These are phyloP conservation scores for Thymelicus sylvestris DNA, from an alignment of 2,888 invertebrate genomes.

Conservation along the genomic window DNA sequence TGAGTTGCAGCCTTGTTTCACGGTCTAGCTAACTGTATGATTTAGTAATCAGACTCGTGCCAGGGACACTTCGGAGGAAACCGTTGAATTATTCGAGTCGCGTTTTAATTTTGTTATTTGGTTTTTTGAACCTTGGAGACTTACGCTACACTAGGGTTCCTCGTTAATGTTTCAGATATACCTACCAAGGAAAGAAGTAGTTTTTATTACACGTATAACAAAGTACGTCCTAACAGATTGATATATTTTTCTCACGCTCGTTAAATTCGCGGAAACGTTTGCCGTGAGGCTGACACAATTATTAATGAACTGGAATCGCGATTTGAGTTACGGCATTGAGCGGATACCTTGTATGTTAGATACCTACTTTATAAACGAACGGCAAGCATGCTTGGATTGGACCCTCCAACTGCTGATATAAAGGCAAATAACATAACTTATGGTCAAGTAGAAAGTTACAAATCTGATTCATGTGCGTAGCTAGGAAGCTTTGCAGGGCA, in stretches of 20 bases:
- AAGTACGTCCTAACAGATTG: no score
- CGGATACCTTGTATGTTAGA: conserved; percentile 23
- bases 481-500: background rate
- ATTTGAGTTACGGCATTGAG: conserved; percentile 7
- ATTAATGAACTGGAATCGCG: conserved; percentile 27
- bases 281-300: background rate
- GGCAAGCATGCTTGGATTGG: conserved; percentile 24
- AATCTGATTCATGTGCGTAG: background rate
- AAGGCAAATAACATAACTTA: background rate
- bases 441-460: no score
- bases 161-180: no score
- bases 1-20: conserved; percentile 28
- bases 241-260: no score
- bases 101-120: conserved; percentile 14
- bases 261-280: conserved; percentile 1
- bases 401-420: background rate
- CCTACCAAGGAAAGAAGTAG: no score
- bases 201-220: no score
- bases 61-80: background rate
- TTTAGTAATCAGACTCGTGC: conserved; percentile 19
- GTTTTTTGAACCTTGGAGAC: background rate
- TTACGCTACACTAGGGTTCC: no score
- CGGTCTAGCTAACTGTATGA: conserved; percentile 18
- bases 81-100: background rate
- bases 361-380: conserved; percentile 19